Evolutionary conservation across 2,797 vertebrate species (phyloP), one percentile per base, ranked within the genome.

Genomic region (Sebastes jordani): DNA sequence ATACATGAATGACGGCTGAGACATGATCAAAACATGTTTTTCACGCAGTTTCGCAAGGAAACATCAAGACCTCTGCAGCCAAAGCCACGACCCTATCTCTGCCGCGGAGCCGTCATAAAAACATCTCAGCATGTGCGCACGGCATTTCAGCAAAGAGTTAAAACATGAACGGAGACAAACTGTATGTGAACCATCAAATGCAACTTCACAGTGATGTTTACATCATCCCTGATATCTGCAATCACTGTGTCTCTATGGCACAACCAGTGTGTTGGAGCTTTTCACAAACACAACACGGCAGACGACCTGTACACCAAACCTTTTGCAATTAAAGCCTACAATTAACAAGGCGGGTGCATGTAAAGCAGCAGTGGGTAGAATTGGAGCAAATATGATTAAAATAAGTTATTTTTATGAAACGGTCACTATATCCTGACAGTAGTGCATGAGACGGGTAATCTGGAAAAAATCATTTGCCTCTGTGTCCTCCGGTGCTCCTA

Each of bases 11-110:
- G 29, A 46, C 16, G 0, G 42, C 42, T 52, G 49, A 52, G 18
- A n/a, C 23, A 13, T 32, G 67, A 68, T 75, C 58, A 71, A 56
- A 71, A 79, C 34, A 13, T 30, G 36, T 71, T 63, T 66, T 66
- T 67, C 49, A 25, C 32, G 56, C 54, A 29, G 52, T 67, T 52
- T 52, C 46, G 1, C 18, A 20, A 23, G 46, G 46, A 52, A 52
- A 52, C 46, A n/a, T 8, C 46, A 70, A 66, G 42, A 72, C 54
- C 60, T 58, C 69, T 18, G 74, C 66, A 4, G 7, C 27, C 66
- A 14, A 32, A 61, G 54, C 23, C 42, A 52, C 18, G 3, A 59
- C 10, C 10, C 16, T 5, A 14, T 5, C 30, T 22, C 46, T 18
- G 46, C 46, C 18, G 46, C 46, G 8, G 18, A 52, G 18, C 16